These are phyloP conservation scores for Recurvirostra avosetta DNA, from an alignment of 2,113 vertebrate species.

Conservation along the genomic window DNA sequence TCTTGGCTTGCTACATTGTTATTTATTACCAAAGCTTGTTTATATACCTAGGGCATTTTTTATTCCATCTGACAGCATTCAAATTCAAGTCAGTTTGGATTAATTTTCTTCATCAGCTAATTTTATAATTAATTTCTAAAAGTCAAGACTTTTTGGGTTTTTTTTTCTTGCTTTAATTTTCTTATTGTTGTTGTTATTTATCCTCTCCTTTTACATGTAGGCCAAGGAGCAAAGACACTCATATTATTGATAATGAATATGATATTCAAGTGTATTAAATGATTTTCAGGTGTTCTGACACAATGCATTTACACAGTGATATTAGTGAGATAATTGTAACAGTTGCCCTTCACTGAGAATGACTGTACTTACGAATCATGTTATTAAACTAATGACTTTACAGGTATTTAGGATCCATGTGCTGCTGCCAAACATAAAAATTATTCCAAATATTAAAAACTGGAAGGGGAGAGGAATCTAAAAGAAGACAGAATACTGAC, in stretches of 20 bases:
- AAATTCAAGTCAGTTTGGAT: constrained; percentile 49
- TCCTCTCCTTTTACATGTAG: neutral
- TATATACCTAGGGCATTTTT: constrained; percentile 42
- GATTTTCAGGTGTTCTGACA: neutral
- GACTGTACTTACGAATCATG: neutral
- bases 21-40: constrained; percentile 46
- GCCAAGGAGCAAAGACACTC: neutral
- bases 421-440: neutral
- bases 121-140: constrained; percentile 42
- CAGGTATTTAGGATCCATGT: neutral
- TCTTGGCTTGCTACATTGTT: constrained; percentile 12
- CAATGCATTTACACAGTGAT: neutral
- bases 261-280: neutral
- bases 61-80: constrained; percentile 13
- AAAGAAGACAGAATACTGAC: neutral
- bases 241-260: neutral
- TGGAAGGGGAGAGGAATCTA: neutral
- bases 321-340: constrained; percentile 23
- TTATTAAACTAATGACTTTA: constrained; percentile 7
- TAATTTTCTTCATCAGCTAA: constrained; percentile 44
- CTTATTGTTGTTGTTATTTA: neutral
- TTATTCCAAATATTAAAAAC: constrained; percentile 7
- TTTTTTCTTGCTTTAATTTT: accelerated
- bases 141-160: neutral
- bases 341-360: constrained; percentile 22